These are phyloP conservation scores for Galagoides demidoff DNA, from an alignment of 2,797 vertebrate species.

Conservation along the genomic window DNA sequence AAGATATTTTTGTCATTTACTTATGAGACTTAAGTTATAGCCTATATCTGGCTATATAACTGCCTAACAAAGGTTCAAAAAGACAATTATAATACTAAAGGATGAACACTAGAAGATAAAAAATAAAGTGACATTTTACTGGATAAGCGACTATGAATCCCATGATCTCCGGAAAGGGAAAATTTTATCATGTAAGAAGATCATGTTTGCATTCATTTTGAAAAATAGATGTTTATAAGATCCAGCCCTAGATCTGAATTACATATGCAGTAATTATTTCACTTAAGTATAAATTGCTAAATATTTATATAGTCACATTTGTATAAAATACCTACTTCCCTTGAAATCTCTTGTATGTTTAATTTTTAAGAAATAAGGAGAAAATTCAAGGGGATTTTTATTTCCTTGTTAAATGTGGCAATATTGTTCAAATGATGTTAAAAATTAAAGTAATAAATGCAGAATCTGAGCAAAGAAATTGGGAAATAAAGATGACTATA, in stretches of 20 bases:
- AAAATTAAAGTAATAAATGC: constrained; percentile 75
- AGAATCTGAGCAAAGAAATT: constrained; percentile 70
- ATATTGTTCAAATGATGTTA: constrained; percentile 76
- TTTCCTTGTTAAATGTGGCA: constrained; percentile 72
- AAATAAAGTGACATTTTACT: neutral
- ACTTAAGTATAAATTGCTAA: constrained; percentile 42
- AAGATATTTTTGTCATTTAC: constrained; percentile 8
- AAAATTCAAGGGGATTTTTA: constrained; percentile 77
- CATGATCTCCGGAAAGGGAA: constrained; percentile 11
- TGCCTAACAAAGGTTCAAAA: constrained; percentile 18
- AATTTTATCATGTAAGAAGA: neutral
- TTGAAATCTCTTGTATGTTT: constrained; percentile 34
- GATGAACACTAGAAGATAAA: neutral
- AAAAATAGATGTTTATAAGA: constrained; percentile 63
- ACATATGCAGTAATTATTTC: neutral
- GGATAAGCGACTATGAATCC: neutral
- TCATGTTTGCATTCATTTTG: constrained; percentile 42
- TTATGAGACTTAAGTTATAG: constrained; percentile 1
- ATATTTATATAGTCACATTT: constrained; percentile 52
- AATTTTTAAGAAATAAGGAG: constrained; percentile 70
- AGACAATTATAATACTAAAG: constrained; percentile 48
- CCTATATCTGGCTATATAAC: neutral
- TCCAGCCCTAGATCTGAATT: constrained; percentile 47
- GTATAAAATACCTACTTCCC: constrained; percentile 7
- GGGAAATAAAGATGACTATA: constrained; percentile 73